Evolutionary conservation across 2,888 invertebrate species (phyloP), one percentile per base, ranked within the genome.

Genomic region (Meteorus cinctellus): DNA sequence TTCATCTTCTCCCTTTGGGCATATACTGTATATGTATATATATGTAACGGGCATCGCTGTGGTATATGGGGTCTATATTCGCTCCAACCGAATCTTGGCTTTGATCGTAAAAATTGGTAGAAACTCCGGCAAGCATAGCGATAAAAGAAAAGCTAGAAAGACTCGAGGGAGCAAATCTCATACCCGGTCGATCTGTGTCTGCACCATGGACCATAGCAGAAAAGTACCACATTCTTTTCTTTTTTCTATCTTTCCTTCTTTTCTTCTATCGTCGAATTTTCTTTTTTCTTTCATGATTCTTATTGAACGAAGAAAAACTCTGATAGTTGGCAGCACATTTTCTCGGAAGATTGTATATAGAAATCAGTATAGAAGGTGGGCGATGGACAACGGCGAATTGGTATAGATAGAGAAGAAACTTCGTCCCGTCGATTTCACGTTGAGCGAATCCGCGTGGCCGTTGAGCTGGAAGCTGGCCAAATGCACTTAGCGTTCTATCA

Each of bases 401-500:
- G n/a, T 19, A 19, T 19, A 19, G 19, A 8, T 19, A n/a, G 6
- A 19, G 19, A 55, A 8, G 55, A 55, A n/a, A 55, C 24, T 6
- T 8, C 10, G 19, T 55, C 55, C 19, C 55, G 19, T 82, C 80
- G 82, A 85, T 84, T 84, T 81, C 78, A 78, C 82, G 82, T 80
- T 74, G 77, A 80, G 79, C 79, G 84, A 83, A 84, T 79, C 78
- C 79, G 77, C 77, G 77, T 65, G 81, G 78, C 79, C 72, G 76
- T 83, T 81, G 80, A 81, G 78, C 80, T 87, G 87, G 87, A 87
- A 83, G 76, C 83, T 82, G 77, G 87, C 87, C 87, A 87, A 87
- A 87, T 85, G 86, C 87, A 87, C 87, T 87, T 86, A 87, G 79
- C 83, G 84, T 86, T 86, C 87, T 85, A 87, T 86, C 87, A 83